A percentile compares a stretch with the other conserved stretches of the same genome.
Conservation (phyloP, 2,113 vertebrate genomes). For the Caretta caretta region DNA sequence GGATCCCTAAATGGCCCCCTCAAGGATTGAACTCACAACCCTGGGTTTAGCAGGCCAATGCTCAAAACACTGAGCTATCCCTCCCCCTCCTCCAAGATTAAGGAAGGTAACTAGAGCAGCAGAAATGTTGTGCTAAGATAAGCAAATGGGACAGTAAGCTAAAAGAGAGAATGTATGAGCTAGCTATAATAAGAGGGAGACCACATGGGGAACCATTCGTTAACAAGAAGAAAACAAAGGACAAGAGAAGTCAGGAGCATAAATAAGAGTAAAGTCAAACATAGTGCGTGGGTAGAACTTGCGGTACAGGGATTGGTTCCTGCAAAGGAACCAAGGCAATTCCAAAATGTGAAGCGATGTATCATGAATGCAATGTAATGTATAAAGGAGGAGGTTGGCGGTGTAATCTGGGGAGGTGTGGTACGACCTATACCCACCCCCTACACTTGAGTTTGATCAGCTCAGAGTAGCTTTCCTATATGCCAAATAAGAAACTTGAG, state of each 20-base stretch:
- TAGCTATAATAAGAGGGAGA: neutral
- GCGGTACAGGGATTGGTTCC: neutral
- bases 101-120: too few relatives aligned
- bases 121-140: neutral
- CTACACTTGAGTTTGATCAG: neutral
- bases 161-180: neutral
- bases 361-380: too few relatives aligned
- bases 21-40: too few relatives aligned
- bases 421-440: neutral
- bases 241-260: neutral
- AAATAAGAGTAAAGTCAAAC: neutral
- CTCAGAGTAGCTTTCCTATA: neutral
- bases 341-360: neutral
- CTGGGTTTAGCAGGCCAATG: too few relatives aligned
- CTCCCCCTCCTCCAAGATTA: neutral
- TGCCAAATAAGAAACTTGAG: neutral
- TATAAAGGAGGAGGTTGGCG: neutral
- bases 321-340: neutral
- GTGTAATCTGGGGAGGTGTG: neutral
- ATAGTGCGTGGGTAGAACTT: neutral
- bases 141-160: neutral
- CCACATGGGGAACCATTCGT: neutral
- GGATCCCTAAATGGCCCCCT: too few relatives aligned
- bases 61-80: too few relatives aligned
- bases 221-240: neutral